Percentiles rank a stretch among this genome's conserved stretches.
Conservation (phyloP, 2,797 vertebrate genomes). For the Neomorphus geoffroyi region DNA sequence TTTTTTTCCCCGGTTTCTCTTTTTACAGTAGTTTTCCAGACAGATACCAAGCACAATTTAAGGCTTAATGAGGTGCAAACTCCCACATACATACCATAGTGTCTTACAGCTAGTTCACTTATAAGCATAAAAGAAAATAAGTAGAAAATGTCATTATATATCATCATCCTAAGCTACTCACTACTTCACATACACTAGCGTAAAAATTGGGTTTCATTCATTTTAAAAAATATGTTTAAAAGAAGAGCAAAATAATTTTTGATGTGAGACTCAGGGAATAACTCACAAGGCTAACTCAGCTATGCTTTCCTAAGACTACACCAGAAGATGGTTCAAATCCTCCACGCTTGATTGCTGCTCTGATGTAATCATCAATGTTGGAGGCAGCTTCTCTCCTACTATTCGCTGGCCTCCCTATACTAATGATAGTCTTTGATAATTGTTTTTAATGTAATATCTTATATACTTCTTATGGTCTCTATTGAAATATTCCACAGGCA, state of each 20-base stretch:
- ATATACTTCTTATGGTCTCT: neutral
- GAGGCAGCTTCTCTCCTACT: neutral
- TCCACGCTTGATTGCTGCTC: neutral
- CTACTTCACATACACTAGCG: neutral
- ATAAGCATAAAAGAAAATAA: neutral
- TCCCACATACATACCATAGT: neutral
- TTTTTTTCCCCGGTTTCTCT: neutral
- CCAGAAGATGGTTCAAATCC: neutral
- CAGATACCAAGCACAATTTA: neutral
- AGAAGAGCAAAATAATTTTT: neutral
- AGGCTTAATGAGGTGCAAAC: neutral
- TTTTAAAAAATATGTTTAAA: neutral
- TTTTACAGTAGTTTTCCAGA: slow-evolving; percentile 1
- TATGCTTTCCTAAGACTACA: neutral
- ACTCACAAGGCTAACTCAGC: neutral
- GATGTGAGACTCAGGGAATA: neutral
- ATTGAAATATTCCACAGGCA: neutral
- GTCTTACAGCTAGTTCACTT: neutral
- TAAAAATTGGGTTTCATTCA: neutral
- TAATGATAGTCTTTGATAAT: neutral
- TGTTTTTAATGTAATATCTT: neutral
- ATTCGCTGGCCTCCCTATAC: neutral
- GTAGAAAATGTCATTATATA: neutral
- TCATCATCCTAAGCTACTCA: neutral
- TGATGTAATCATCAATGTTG: neutral